Evolutionary conservation across 2,797 vertebrate genomes (phyloP), one percentile per base, ranked within the genome.

Genomic region (Mus caroli): DNA sequence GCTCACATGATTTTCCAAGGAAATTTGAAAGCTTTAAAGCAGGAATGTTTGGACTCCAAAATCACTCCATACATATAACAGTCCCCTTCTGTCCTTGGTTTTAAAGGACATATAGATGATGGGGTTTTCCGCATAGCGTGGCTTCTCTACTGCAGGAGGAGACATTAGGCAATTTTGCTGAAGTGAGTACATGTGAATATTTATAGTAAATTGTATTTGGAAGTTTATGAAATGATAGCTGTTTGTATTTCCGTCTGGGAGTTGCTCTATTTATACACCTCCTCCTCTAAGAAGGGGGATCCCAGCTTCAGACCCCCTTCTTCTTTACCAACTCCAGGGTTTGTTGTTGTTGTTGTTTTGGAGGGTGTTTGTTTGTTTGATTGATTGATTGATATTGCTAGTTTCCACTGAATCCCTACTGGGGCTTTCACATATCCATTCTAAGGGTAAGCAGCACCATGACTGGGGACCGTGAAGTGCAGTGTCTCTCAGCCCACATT

Each of bases 21-120:
- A 93, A 96, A 91, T 87, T 84, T 84, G 67, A 96, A 89, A 64
- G 4, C 50, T 95, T 78, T 67, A 94, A 97, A 92, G 69, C 4
- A 75, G 17, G 77, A 82, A 56, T 80, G 58, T 64, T 34, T 87
- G 71, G 79, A 89, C 90, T 85, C 58, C 52, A 79, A 96, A 91
- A 94, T 87, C 88, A 82, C 60, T 94, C 58, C 77, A 80, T 13
- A 77, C 56, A 20, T 73, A 14, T 28, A 67, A 67, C 34, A 92
- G 88, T 91, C 84, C 71, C 24, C 80, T n/a, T 94, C 28, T 92
- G 56, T 69, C 77, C 62, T 77, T 94, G 40, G 12, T 78, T 90
- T 95, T 75, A 69, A 94, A 96, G 97, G 73, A 95, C 1, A 12
- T 76, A 86, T 82, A 89, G 56, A 92, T 92, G 54, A 91, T 46